Evolutionary conservation across 2,888 invertebrate species (phyloP).

Genomic region (Eledone cirrhosa): DNA sequence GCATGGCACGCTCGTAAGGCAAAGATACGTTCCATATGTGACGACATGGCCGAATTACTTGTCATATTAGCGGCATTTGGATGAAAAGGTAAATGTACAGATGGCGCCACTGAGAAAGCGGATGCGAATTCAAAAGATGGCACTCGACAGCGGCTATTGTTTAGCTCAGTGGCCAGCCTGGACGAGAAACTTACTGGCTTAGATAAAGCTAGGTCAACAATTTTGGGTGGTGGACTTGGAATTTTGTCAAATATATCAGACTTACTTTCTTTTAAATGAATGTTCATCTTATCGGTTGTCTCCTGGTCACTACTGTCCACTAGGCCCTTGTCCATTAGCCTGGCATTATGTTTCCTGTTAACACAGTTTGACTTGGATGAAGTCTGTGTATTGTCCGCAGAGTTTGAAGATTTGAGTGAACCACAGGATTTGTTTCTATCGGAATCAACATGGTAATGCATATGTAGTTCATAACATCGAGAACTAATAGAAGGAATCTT

Average conservation of each 20-base stretch:
- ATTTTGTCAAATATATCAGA: conserved; percentile 61
- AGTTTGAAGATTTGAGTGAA: neutral
- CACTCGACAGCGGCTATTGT: conserved; percentile 34
- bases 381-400: conserved; percentile 24
- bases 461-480: neutral
- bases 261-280: neutral
- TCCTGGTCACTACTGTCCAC: conserved; percentile 30
- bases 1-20: conserved; percentile 8
- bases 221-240: conserved; percentile 62
- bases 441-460: neutral
- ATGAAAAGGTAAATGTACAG: conserved; percentile 21
- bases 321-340: conserved; percentile 1
- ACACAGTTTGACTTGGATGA: neutral
- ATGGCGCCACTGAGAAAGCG: conserved; percentile 34
- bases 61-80: neutral
- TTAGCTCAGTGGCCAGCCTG: neutral
- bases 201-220: conserved; percentile 50
- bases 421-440: neutral
- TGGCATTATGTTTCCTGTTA: neutral
- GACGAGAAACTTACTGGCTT: neutral
- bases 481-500: too few species aligned
- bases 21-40: conserved; percentile 4
- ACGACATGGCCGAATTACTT: neutral
- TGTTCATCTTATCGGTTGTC: neutral
- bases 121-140: conserved; percentile 43